Conservation (phyloP, 2,113 vertebrate species). For the Pedionomus torquatus region DNA sequence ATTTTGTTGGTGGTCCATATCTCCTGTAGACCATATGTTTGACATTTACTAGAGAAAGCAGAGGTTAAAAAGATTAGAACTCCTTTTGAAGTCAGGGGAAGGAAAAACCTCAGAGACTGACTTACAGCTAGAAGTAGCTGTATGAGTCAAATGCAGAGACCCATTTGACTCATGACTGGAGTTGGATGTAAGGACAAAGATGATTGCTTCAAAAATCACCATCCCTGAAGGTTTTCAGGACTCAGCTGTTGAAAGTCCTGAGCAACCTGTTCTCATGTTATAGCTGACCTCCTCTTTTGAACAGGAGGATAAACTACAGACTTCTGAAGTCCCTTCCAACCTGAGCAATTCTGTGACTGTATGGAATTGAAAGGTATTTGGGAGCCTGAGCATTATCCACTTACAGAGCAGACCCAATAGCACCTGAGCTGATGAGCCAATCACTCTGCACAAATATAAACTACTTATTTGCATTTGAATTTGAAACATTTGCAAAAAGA, state of each 20-base stretch:
- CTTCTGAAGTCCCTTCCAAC: neutral
- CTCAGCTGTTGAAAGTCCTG: neutral
- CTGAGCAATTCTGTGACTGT: neutral
- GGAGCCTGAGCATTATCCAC: neutral
- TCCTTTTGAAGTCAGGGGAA: neutral
- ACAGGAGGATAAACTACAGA: neutral
- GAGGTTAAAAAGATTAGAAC: slow-evolving; percentile 15
- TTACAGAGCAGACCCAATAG: neutral
- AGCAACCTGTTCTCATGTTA: neutral
- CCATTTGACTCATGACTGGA: neutral
- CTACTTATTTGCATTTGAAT: no score
- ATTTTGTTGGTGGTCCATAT: neutral
- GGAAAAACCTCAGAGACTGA: neutral
- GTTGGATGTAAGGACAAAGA: neutral
- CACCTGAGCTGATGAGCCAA: neutral
- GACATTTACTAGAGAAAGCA: neutral
- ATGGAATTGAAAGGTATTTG: neutral
- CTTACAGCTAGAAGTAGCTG: neutral
- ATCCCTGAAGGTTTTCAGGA: neutral
- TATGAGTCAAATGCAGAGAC: neutral
- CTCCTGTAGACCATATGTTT: neutral
- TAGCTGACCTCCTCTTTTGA: neutral
- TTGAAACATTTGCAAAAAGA: neutral
- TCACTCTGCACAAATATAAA: neutral
- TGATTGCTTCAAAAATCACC: neutral